Conservation (phyloP, 2,888 invertebrate genomes). For the Drosophila demipolita region DNA sequence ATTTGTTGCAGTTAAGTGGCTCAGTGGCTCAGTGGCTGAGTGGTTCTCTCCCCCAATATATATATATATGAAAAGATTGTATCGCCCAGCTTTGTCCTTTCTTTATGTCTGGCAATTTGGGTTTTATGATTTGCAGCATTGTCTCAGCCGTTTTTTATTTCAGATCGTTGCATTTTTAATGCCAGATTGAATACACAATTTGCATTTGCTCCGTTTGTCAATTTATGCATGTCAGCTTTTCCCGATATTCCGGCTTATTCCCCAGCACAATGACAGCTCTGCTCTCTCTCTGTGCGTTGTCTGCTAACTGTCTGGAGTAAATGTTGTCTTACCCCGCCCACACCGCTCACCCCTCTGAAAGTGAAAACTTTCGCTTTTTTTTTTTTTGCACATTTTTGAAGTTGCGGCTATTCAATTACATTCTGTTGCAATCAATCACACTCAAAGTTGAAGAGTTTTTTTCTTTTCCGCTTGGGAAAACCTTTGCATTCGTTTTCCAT, state of each 20-base stretch:
- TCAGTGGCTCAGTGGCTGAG: conserved; percentile 6
- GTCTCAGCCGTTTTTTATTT: conserved; percentile 42
- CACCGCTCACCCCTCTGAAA: conserved; percentile 19
- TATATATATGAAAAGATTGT: conserved; percentile 21
- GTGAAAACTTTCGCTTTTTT: conserved; percentile 73
- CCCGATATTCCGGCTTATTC: conserved; percentile 6
- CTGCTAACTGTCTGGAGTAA: conserved; percentile 57
- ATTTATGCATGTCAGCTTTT: conserved; percentile 49
- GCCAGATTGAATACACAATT: conserved; percentile 72
- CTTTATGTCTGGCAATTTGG: conserved; percentile 70
- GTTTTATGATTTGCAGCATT: conserved; percentile 68
- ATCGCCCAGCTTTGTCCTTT: conserved; percentile 16
- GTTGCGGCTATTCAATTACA: conserved; percentile 65
- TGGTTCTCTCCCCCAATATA: conserved; percentile 23
- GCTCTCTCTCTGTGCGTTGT: conserved; percentile 18
- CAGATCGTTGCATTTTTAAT: conserved; percentile 67
- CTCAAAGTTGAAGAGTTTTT: conserved; percentile 64
- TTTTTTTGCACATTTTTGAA: conserved; percentile 41
- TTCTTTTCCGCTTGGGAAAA: conserved; percentile 27
- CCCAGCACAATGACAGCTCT: conserved; percentile 35
- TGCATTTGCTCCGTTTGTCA: conserved; percentile 48
- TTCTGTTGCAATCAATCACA: conserved; percentile 70
- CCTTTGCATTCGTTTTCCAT: conserved; percentile 42
- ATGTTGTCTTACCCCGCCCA: conserved; percentile 15
- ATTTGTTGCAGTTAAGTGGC: conserved; percentile 75